Evolutionary conservation across 2,113 vertebrate species (phyloP).

Genomic region (Callorhinus ursinus): DNA sequence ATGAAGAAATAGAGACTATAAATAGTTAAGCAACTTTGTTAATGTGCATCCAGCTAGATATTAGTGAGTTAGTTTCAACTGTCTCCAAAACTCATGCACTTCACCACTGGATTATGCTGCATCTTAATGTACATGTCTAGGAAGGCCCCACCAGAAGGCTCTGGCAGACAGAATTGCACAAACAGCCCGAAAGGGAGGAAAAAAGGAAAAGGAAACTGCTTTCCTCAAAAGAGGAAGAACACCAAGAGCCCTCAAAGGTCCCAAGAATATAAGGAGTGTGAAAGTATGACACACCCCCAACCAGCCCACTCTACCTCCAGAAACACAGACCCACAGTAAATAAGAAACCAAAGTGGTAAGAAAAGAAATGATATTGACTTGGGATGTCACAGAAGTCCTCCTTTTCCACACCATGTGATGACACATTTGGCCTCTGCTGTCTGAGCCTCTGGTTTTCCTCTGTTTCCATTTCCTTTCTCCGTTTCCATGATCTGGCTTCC

Average conservation of each 20-base stretch:
- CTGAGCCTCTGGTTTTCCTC: neutral
- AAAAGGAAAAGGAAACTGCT: neutral
- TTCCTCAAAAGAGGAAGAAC: neutral
- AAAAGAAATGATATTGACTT: neutral
- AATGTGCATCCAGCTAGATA: neutral
- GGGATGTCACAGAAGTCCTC: neutral
- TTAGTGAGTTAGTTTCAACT: neutral
- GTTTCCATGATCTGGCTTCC: neutral
- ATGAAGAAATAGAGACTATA: neutral
- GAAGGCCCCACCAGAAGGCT: neutral
- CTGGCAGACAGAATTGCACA: neutral
- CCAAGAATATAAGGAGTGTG: neutral
- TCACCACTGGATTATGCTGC: neutral
- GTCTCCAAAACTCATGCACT: neutral
- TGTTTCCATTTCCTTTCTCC: neutral
- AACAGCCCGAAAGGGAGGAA: neutral
- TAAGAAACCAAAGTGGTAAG: neutral
- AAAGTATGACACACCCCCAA: neutral
- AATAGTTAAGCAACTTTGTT: constrained; percentile 20
- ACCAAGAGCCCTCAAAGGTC: neutral
- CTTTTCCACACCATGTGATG: neutral
- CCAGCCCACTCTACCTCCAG: neutral
- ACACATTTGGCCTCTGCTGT: neutral
- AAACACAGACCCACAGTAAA: neutral
- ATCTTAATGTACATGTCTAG: constrained; percentile 43